Evolutionary conservation across 2,888 invertebrate species (phyloP), one percentile per base, ranked within the genome.

Genomic region (Apoderus coryli): DNA sequence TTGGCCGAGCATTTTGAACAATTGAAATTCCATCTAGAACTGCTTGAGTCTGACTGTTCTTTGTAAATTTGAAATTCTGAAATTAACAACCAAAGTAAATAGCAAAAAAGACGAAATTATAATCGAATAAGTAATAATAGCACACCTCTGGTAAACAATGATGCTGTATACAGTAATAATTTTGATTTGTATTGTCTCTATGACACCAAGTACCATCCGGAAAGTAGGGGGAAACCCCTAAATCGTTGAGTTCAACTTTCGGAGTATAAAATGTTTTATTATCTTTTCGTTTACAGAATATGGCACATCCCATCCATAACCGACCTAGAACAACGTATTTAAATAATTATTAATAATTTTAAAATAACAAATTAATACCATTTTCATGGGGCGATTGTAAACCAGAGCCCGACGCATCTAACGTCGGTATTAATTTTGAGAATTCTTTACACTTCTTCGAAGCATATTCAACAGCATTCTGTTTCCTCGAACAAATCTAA

Each of bases 161-260:
- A 52, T 79, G 78, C 42, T 76, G 74, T 31, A 74, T 58, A 46
- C 80, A 80, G 52, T 69, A 81, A 58, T 72, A 78, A 53, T 79
- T 64, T 35, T 66, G 60, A 10, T 58, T 56, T 25, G 66, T 67
- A 6, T 24, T 15, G 44, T 74, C 72, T 45, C 63, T 62, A 51
- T 81, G 77, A 49, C 81, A 82, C 76, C 76, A 78, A 3, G 80
- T 81, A 9, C 81, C 81, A 57, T 81, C 81, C 1, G 82, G 81
- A 49, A 80, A 77, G 56, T 77, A 76, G 0, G 78, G 72, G 45
- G 76, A 71, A 16, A 74, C 59, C 4, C 76, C 76, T 19, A 73
- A 63, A 52, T 77, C 76, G 50, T 80, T 78, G 29, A 81, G 63
- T 55, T 81, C 79, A 9, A 78, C 63, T 4, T 78, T 64, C 2